These are phyloP conservation scores for Lepus townsendii DNA, from an alignment of 2,797 vertebrate genomes.

Conservation along the genomic window DNA sequence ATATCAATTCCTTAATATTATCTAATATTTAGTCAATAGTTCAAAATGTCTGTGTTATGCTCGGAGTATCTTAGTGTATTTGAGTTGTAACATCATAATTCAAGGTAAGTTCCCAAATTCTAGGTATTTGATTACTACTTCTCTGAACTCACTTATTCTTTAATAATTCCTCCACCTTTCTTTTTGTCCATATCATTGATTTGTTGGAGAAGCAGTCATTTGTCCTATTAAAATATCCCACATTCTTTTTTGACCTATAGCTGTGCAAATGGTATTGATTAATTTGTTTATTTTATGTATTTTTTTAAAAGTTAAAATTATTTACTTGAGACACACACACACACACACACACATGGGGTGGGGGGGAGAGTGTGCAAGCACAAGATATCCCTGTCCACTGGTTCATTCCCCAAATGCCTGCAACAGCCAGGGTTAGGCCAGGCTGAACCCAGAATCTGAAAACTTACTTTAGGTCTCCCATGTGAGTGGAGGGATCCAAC, in stretches of 20 bases:
- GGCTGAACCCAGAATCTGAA: too few relatives aligned
- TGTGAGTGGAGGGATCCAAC: too few relatives aligned
- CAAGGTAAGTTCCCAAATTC: neutral
- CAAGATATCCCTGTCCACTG: too few relatives aligned
- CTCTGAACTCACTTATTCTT: neutral
- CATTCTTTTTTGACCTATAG: neutral
- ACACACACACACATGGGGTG: too few relatives aligned
- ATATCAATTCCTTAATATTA: neutral
- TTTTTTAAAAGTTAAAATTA: neutral
- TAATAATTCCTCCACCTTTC: neutral
- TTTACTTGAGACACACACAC: too few relatives aligned
- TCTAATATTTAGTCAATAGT: neutral
- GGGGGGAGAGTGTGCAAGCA: too few relatives aligned
- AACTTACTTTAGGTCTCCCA: too few relatives aligned
- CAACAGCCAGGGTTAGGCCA: too few relatives aligned
- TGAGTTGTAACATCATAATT: conserved; percentile 28
- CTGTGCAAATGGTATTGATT: neutral
- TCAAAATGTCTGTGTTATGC: neutral
- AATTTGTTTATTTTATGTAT: neutral
- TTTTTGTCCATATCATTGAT: neutral
- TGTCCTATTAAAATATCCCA: neutral
- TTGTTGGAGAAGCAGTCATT: conserved; percentile 24
- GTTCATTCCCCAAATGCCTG: too few relatives aligned
- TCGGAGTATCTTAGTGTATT: neutral
- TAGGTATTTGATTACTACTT: neutral